Evolutionary conservation across 30 jellyfish, hydroid and myxozoan genomes (phyloP), one percentile per base, ranked within the genome.

Genomic region (Cassiopea andromeda): DNA sequence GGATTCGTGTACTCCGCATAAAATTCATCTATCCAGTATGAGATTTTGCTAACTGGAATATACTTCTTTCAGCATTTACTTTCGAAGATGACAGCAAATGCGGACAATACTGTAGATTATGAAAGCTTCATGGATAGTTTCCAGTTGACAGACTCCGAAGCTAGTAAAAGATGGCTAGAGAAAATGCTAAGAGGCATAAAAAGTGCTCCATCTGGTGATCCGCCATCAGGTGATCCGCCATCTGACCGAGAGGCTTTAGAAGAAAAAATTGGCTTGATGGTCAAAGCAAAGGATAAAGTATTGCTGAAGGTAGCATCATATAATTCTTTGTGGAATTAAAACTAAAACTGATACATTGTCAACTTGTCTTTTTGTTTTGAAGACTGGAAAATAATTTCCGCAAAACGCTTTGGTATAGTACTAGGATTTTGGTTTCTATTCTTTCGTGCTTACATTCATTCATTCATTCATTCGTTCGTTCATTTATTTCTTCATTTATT

Each of bases 101-200:
- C 89, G 12, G 89, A 87, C 47, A 82, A 82, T 19, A 77, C 94
- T 4, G 85, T 87, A 0, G 94, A 87, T 44, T 87, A 77, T 49
- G 89, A 67, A 49, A 69, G 89, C 71, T 87, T 87, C 50, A 77
- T 87, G 48, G 85, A 87, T 7, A 87, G 89, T 54, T 87, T 87
- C 67, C 89, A 77, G 77, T 76, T 49, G 46, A 69, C 90, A 7
- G 94, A 87, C 43, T 60, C 69, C 45, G 94, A 87, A 47, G 94
- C 89, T 45, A 87, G 89, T 60, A 77, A 67, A 27, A 77, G 69
- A 48, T 87, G 94, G 94, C 67, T 87, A 71, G 94, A 87, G 77
- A 87, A 67, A 74, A 18, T 68, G 78, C 43, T 87, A 80, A 76
- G 47, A 69, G 78, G 54, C 43, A 16, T 66, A 44, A 85, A 50